phyloP scores from a whole-genome alignment of 2,888 invertebrate genomes.

The Rotaria socialis region DNA sequence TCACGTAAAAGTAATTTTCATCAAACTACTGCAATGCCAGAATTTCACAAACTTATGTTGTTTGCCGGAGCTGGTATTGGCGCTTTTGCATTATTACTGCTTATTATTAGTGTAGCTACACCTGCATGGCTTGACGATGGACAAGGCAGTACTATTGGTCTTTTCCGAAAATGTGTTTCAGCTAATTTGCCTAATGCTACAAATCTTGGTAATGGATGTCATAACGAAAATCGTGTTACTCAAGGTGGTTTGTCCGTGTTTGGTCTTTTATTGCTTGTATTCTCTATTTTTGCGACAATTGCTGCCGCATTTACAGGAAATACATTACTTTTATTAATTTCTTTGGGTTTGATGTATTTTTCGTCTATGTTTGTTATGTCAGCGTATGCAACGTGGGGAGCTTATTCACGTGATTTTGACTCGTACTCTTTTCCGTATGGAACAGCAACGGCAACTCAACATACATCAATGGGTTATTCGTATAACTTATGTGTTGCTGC shows the following conservation, averaged over 20 bases:
- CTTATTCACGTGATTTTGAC: neutral
- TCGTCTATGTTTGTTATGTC: conserved; percentile 25
- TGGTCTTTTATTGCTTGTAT: neutral
- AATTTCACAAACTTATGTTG: neutral
- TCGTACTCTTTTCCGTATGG: neutral
- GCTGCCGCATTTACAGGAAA: neutral
- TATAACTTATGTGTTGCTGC: conserved; percentile 27
- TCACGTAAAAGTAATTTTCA: neutral
- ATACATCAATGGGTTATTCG: neutral
- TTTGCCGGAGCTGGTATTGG: neutral
- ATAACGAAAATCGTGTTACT: neutral
- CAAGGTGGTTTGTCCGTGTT: conserved; percentile 17
- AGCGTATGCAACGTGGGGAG: conserved; percentile 19
- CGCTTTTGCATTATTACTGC: neutral
- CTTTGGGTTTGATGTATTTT: neutral
- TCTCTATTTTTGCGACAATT: neutral
- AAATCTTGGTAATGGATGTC: neutral
- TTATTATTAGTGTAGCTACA: conserved; percentile 25
- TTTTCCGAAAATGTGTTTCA: neutral
- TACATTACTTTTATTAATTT: neutral
- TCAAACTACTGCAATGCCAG: neutral
- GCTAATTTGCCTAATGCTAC: neutral
- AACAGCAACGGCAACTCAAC: neutral
- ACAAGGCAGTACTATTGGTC: neutral
- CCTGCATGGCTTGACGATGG: conserved; percentile 24